Conservation (phyloP, 2,888 invertebrate genomes). For the Machimus atricapillus region DNA sequence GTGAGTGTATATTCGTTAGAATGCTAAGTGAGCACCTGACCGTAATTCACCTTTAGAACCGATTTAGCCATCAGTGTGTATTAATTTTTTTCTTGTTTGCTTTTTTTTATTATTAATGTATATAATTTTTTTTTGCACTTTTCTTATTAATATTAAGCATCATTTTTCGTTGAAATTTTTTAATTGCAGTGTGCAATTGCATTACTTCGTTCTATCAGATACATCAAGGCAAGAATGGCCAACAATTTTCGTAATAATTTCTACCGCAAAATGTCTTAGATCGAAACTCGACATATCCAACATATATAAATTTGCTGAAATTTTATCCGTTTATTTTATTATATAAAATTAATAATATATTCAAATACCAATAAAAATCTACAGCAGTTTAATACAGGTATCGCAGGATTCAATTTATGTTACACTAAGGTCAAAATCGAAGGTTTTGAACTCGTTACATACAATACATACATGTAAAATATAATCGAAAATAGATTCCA, state of each 20-base stretch:
- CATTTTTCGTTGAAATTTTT: not conserved
- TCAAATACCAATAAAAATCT: too few relatives aligned
- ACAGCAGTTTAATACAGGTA: too few relatives aligned
- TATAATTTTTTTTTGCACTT: not conserved
- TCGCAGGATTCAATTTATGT: not conserved
- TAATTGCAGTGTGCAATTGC: not conserved
- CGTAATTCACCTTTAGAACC: not conserved
- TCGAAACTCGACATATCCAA: not conserved
- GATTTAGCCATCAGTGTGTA: not conserved
- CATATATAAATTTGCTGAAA: not conserved
- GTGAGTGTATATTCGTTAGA: not conserved
- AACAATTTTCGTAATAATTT: not conserved
- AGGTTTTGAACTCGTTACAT: too few relatives aligned
- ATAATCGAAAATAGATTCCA: too few relatives aligned
- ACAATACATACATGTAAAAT: too few relatives aligned
- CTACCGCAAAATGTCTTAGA: not conserved
- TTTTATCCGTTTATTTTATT: too few relatives aligned
- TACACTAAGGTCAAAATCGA: not conserved
- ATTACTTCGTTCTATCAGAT: not conserved
- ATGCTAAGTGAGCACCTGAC: not conserved
- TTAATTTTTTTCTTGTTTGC: not conserved
- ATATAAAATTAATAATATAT: too few relatives aligned
- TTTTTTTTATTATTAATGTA: not conserved
- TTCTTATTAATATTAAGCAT: not conserved
- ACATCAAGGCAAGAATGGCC: not conserved